Conservation (phyloP, 2,797 vertebrate genomes). For the Hafferia zeledoni region DNA sequence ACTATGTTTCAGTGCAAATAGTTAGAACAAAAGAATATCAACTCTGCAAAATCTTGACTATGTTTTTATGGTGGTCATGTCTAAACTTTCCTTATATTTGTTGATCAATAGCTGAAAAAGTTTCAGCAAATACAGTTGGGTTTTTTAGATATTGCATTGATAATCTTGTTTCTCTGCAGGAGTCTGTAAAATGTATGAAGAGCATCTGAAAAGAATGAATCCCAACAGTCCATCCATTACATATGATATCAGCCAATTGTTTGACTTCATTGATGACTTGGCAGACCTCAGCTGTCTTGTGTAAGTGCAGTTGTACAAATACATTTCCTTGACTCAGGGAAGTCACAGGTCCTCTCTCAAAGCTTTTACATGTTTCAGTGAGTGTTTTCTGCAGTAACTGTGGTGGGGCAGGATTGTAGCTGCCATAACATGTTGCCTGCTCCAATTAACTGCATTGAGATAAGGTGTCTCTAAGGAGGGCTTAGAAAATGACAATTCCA, state of each 20-base stretch:
- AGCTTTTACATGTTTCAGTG: neutral
- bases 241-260: conserved; percentile 97
- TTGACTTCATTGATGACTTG: conserved; percentile 98
- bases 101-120: neutral
- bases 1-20: neutral
- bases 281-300: conserved; percentile 98
- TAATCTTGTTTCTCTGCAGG: conserved; percentile 74
- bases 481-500: neutral
- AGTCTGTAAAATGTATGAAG: conserved; percentile 99
- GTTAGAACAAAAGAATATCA: neutral
- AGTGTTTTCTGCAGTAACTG: neutral
- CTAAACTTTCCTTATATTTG: neutral
- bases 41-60: neutral
- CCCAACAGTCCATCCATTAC: conserved; percentile 99
- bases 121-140: neutral
- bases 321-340: neutral
- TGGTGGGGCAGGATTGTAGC: neutral
- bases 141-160: neutral
- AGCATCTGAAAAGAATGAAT: conserved; percentile 99
- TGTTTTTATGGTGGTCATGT: neutral
- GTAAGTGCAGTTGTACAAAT: conserved; percentile 82
- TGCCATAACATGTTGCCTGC: neutral
- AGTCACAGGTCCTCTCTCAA: neutral
- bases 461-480: neutral
- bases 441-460: neutral